phyloP scores from a whole-genome alignment of 2,888 invertebrate genomes.

The Euphydryas editha region DNA sequence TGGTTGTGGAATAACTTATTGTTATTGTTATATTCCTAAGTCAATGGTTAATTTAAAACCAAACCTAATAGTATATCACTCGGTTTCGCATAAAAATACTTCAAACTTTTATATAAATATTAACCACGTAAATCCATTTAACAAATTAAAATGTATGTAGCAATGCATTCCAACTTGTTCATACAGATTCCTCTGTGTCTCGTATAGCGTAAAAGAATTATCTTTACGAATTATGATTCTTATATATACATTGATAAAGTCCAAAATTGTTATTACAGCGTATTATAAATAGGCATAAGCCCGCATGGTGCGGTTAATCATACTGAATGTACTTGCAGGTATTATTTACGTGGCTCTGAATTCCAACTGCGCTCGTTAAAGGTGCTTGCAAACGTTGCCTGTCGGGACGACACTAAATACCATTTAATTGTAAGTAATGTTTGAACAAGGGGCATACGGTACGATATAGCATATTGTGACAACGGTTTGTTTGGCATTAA shows the following conservation, averaged over 20 bases:
- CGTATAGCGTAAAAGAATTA: constrained; percentile 3
- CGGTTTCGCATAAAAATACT: background rate
- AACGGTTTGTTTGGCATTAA: background rate
- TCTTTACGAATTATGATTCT: constrained; percentile 6
- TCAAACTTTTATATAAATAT: constrained; percentile 10
- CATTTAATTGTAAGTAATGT: constrained; percentile 31
- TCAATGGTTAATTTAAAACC: too few relatives aligned
- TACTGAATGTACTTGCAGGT: constrained; percentile 40
- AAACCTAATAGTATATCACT: background rate
- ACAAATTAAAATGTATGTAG: constrained; percentile 22
- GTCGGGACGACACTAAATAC: constrained; percentile 30
- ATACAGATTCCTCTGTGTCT: constrained; percentile 13
- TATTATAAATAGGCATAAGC: constrained; percentile 31
- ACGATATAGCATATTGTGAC: background rate
- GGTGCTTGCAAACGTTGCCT: constrained; percentile 35
- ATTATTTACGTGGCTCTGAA: constrained; percentile 52
- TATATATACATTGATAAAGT: constrained; percentile 6
- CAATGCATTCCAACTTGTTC: constrained; percentile 13
- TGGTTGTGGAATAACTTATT: too few relatives aligned
- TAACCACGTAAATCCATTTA: constrained; percentile 17
- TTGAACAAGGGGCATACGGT: constrained; percentile 8
- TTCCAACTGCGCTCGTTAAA: constrained; percentile 42
- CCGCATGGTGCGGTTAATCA: constrained; percentile 30
- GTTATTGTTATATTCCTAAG: too few relatives aligned
- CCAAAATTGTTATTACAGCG: constrained; percentile 8